These are phyloP conservation scores for Argyra leucocephala DNA, from an alignment of 2,888 invertebrate species.

Conservation along the genomic window DNA sequence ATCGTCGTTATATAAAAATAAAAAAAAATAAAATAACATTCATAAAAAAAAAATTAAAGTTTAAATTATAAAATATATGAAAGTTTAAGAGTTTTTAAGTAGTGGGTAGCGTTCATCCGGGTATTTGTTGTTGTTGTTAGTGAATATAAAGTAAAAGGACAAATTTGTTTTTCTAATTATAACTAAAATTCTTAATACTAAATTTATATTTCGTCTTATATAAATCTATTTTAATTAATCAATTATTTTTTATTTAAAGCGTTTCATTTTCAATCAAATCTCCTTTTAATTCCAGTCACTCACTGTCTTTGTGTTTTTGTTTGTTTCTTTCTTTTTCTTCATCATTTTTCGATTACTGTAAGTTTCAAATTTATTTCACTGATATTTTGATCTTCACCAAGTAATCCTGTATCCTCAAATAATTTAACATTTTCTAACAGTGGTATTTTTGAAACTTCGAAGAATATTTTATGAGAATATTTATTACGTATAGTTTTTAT, in stretches of 20 bases:
- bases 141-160: background rate
- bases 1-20: background rate
- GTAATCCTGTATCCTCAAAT: slow-evolving; percentile 29
- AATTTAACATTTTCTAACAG: slow-evolving; percentile 42
- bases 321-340: too few relatives aligned
- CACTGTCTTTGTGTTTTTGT: too few relatives aligned
- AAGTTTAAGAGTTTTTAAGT: too few relatives aligned
- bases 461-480: slow-evolving; percentile 89
- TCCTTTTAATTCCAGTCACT: too few relatives aligned
- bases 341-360: too few relatives aligned
- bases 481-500: slow-evolving; percentile 82
- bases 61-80: too few relatives aligned
- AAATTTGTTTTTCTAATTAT: background rate
- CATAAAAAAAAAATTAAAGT: background rate
- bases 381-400: slow-evolving; percentile 1
- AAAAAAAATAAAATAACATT: background rate
- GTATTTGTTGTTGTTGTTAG: too few relatives aligned
- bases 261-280: background rate
- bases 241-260: background rate
- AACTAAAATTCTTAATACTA: background rate
- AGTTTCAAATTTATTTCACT: background rate
- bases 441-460: slow-evolving; percentile 79
- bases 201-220: background rate
- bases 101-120: too few relatives aligned
- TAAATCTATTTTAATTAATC: too few relatives aligned